Evolutionary conservation across 1,140 invertebrate genomes (phyloP), one percentile per base, ranked within the genome.

Genomic region (Maconellicoccus hirsutus): DNA sequence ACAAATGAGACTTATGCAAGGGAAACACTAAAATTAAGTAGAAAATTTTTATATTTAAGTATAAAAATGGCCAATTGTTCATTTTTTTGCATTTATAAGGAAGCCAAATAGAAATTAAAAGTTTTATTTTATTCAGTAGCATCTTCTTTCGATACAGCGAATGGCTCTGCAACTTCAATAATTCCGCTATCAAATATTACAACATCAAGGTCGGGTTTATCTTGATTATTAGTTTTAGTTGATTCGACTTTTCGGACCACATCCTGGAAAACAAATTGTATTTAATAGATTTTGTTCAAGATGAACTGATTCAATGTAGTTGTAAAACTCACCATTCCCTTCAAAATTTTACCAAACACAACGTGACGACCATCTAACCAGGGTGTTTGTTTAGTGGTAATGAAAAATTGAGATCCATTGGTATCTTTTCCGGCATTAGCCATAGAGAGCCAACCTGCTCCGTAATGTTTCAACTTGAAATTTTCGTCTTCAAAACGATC

Each of bases 401-500:
- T 96, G 78, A 98, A 99, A 82, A 99, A 99, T 78, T 99, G 96
- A 23, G 94, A 97, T 25, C 96, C 96, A 82, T 98, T 99, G 38
- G 96, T 98, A 79, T 98, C 93, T 80, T 93, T 93, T 71, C 91
- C 92, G 79, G 93, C 91, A 81, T 98, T 97, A 70, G 94, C 94
- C 94, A 98, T 98, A 0, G 92, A 95, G 70, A 97, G 79, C 92
- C 93, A 97, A 71, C 96, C 96, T 78, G 94, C 87, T 70, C 94
- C 95, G 79, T 94, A 96, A 78, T 99, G 97, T 77, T 93, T 95
- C 76, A 98, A 84, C 81, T 97, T 96, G 83, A 98, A 98, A 82
- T 98, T 98, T 78, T 98, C 95, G 84, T 98, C 96, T 59, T 85
- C 86, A 79, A 98, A 98, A 71, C 89, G 86, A 63, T 93, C 91